Base-by-base conservation (phyloP, 2,113 vertebrate species). In the Equus quagga region DNA sequence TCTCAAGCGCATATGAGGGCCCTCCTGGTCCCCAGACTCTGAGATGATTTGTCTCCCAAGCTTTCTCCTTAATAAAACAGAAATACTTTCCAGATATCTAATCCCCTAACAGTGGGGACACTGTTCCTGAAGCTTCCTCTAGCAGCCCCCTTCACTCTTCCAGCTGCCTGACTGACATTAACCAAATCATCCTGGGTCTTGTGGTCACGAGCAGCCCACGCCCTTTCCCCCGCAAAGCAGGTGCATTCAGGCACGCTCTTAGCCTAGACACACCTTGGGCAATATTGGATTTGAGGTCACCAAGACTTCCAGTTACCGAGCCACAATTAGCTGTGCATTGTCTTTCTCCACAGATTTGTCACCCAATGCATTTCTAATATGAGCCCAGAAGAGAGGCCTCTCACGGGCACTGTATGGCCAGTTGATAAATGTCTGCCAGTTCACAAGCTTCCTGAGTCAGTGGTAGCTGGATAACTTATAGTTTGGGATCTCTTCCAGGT, bases 371-470 rank as follows among this genome's bases (percentile, higher is more conserved):
- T 97, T 98, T 62, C 98, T 98, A 24, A 99, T 98, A 96, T 99
- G 98, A 91, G 97, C 99, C 99, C 99, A 99, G 96, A 99, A 99
- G 41, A 99, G 98, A 0, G 98, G 98, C 51, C 65, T 98, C 3
- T 99, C 99, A 4, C 98, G 97, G 4, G 44, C 89, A 2, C 98
- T 99, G 0, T 98, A 64, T 0, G 99, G 99, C 99, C 99, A 99
- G 33, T 98, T 99, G 75, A 99, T 98, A 96, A 99, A 99, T 0
- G 99, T 99, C 85, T 99, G 99, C 94, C 98, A 99, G 41, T 99
- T 96, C 98, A 99, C 99, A 67, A 99, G 99, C 44, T 99, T 99
- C 84, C 99, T 99, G 99, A 99, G 99, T 84, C 98, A 98, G 96
- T 99, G 99, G 96, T 99, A 99, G 44, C 98, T 98, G 0, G 99